Evolutionary conservation across 2,113 vertebrate genomes (phyloP).

Genomic region (Phyllostomus hastatus): DNA sequence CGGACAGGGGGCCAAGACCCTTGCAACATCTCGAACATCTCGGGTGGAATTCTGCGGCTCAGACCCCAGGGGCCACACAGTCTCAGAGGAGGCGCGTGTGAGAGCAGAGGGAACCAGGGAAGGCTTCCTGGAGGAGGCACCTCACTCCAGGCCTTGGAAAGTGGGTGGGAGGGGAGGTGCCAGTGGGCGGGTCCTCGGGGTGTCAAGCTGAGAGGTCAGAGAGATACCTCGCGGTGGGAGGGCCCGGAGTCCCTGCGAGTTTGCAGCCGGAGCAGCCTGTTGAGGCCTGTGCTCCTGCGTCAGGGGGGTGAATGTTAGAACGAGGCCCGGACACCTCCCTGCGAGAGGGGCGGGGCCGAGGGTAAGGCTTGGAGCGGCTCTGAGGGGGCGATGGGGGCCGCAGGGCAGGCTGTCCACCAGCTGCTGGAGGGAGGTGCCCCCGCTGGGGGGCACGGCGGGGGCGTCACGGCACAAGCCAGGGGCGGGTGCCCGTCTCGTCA

Average conservation of each 20-base stretch:
- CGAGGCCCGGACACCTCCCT: no score
- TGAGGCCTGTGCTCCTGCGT: neutral
- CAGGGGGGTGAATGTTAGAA: fast-evolving
- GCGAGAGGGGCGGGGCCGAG: neutral
- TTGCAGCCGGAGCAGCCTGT: fast-evolving
- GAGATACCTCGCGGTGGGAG: neutral
- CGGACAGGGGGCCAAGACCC: neutral
- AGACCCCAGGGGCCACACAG: neutral
- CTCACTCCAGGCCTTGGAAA: neutral
- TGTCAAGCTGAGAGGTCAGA: neutral
- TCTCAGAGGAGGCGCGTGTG: fast-evolving
- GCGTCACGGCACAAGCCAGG: fast-evolving
- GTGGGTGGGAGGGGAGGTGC: neutral
- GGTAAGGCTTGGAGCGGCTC: neutral
- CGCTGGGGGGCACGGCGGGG: fast-evolving
- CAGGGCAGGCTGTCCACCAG: neutral
- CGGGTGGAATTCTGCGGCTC: neutral
- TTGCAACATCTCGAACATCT: neutral
- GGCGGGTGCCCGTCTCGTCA: fast-evolving
- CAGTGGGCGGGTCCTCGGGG: neutral
- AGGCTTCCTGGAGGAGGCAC: neutral
- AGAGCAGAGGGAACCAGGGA: neutral
- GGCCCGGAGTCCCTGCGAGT: neutral
- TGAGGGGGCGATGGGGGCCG: no score
- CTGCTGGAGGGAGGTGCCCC: neutral